Conservation (phyloP, 2,113 vertebrate genomes). For the Neofelis nebulosa region DNA sequence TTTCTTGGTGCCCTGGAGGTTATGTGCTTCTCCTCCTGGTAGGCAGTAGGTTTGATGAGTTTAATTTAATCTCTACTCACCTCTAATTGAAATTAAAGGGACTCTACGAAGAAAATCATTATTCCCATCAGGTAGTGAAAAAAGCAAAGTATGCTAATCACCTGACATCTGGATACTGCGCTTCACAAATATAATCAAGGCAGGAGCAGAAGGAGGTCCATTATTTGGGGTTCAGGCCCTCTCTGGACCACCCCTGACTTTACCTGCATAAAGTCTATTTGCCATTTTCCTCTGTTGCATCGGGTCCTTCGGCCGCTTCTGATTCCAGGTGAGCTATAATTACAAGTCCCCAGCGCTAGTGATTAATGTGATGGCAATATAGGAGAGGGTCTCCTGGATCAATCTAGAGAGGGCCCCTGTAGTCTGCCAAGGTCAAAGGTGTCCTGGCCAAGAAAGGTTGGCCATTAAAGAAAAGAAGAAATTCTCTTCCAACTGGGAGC, state of each 20-base stretch:
- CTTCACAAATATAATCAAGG: neutral
- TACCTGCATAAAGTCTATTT: neutral
- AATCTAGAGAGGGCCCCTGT: neutral
- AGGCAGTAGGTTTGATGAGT: neutral
- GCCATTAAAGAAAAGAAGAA: neutral
- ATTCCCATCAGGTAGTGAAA: neutral
- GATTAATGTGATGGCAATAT: too few species aligned
- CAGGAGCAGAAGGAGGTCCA: neutral
- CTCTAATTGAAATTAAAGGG: constrained; percentile 35
- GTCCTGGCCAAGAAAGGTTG: neutral
- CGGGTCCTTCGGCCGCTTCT: neutral
- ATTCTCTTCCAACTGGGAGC: neutral
- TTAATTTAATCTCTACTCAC: constrained; percentile 25
- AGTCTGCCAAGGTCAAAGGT: neutral
- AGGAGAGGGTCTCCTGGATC: neutral
- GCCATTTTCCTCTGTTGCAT: neutral
- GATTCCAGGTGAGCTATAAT: neutral
- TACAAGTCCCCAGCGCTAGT: neutral
- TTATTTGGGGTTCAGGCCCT: neutral
- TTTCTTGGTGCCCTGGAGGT: neutral
- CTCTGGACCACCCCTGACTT: neutral
- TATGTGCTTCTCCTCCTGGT: neutral
- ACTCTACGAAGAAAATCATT: constrained; percentile 31
- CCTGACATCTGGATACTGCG: neutral
- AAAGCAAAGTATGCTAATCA: neutral